Evolutionary conservation across 2,888 invertebrate genomes (phyloP).

Genomic region (Crocallis elinguaria): DNA sequence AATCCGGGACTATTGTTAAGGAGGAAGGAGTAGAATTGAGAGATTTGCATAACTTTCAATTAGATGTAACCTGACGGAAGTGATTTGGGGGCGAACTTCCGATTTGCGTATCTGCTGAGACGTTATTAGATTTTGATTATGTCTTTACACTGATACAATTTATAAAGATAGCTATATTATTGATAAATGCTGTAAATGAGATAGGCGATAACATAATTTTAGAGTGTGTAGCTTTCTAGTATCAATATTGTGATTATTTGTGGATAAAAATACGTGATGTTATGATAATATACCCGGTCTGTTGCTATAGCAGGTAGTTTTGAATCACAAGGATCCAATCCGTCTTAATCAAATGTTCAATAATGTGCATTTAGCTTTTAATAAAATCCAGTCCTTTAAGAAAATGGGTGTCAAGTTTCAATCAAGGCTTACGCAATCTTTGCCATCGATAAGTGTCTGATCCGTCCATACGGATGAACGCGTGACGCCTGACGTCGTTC

Average conservation of each 20-base stretch:
- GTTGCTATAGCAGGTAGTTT: no score
- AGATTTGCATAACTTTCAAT: constrained; percentile 85
- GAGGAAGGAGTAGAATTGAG: constrained; percentile 82
- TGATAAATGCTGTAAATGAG: not conserved
- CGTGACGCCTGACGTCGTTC: constrained; percentile 57
- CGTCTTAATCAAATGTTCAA: not conserved
- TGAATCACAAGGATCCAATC: no score
- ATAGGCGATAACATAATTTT: not conserved
- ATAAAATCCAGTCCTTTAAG: constrained; percentile 26
- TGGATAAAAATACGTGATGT: no score
- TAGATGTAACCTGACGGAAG: constrained; percentile 81
- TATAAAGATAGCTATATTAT: not conserved
- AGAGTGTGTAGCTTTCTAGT: not conserved
- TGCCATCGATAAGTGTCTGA: constrained; percentile 58
- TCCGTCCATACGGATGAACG: constrained; percentile 56
- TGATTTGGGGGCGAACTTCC: constrained; percentile 72
- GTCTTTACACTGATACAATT: not conserved
- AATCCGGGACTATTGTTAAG: constrained; percentile 81
- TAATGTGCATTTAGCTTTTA: not conserved
- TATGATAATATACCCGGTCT: no score
- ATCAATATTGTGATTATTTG: no score
- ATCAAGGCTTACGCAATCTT: constrained; percentile 59
- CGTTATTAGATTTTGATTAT: constrained; percentile 36
- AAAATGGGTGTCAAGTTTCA: constrained; percentile 49
- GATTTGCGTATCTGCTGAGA: constrained; percentile 54